These are phyloP conservation scores for Turritopsis rubra DNA, from an alignment of 30 jellyfish, hydroid and myxozoan species.

Conservation along the genomic window DNA sequence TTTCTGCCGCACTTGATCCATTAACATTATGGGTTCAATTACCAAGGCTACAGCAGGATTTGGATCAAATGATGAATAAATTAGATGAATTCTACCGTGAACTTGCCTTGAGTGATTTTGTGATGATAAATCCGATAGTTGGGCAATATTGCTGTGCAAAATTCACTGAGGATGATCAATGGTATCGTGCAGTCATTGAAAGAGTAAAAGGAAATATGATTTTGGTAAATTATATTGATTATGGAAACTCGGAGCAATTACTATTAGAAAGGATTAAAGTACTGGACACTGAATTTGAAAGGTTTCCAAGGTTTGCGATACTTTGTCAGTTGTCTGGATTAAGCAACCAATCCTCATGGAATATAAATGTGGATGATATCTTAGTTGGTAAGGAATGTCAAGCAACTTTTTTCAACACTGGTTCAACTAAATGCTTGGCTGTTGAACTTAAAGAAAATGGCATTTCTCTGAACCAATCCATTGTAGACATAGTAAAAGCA, in stretches of 20 bases:
- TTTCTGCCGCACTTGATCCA: slow-evolving; percentile 33
- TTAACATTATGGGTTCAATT: slow-evolving; percentile 52
- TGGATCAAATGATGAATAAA: slow-evolving; percentile 42
- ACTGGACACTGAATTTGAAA: slow-evolving; percentile 29
- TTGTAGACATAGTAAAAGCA: neutral
- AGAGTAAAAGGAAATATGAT: slow-evolving; percentile 31
- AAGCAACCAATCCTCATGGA: neutral
- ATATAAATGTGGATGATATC: neutral
- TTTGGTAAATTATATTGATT: slow-evolving; percentile 47
- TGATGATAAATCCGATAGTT: slow-evolving; percentile 21
- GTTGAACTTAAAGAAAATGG: neutral
- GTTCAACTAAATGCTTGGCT: neutral
- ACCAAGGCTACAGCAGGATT: neutral
- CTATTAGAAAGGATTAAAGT: slow-evolving; percentile 27
- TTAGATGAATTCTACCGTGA: slow-evolving; percentile 39
- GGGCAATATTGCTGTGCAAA: slow-evolving; percentile 62
- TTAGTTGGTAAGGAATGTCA: slow-evolving; percentile 26
- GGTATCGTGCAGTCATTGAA: slow-evolving; percentile 64
- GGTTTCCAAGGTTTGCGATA: slow-evolving; percentile 43
- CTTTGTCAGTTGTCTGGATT: slow-evolving; percentile 34
- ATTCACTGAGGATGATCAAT: slow-evolving; percentile 54
- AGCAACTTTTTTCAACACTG: slow-evolving; percentile 24
- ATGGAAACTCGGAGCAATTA: slow-evolving; percentile 56
- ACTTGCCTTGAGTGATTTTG: slow-evolving; percentile 14
- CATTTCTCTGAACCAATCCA: neutral